Conservation (phyloP, 2,797 vertebrate genomes). For the Gouania willdenowi region DNA sequence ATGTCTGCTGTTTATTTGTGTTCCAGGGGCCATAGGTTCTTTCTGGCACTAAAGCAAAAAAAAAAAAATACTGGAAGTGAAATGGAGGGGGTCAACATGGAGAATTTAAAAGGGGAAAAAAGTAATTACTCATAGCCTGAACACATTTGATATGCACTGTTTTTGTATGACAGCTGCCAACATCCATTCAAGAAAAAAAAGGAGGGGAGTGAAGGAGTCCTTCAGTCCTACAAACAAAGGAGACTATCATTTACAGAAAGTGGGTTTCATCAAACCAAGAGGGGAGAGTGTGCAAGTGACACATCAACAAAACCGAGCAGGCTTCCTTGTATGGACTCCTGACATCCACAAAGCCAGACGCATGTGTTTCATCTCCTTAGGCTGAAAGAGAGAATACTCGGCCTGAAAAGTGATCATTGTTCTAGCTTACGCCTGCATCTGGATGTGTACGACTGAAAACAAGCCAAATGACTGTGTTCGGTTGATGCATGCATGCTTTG, state of each 20-base stretch:
- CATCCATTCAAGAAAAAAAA: conserved; percentile 69
- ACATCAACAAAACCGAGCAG: conserved; percentile 82
- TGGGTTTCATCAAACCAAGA: conserved; percentile 75
- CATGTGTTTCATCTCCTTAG: conserved; percentile 80
- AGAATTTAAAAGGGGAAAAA: conserved; percentile 42
- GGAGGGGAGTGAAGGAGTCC: conserved; percentile 73
- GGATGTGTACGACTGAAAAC: conserved; percentile 16
- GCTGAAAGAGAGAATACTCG: conserved; percentile 45
- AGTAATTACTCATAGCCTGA: conserved; percentile 85
- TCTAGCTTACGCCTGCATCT: conserved; percentile 30
- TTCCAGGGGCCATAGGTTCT: conserved; percentile 76
- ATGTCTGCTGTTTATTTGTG: conserved; percentile 83
- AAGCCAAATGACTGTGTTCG: conserved; percentile 10
- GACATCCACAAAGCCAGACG: conserved; percentile 78
- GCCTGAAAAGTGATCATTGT: conserved; percentile 47
- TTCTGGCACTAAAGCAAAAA: conserved; percentile 85
- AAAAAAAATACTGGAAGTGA: conserved; percentile 80
- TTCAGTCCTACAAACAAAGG: conserved; percentile 84
- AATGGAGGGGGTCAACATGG: conserved; percentile 50
- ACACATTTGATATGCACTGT: conserved; percentile 84
- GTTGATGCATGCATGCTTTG: conserved; percentile 1
- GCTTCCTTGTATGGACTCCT: conserved; percentile 81
- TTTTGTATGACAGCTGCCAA: conserved; percentile 88
- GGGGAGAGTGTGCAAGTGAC: conserved; percentile 85
- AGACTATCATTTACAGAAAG: conserved; percentile 80